Evolutionary conservation across 2,113 vertebrate species (phyloP).

Genomic region (Crotalus viridis): DNA sequence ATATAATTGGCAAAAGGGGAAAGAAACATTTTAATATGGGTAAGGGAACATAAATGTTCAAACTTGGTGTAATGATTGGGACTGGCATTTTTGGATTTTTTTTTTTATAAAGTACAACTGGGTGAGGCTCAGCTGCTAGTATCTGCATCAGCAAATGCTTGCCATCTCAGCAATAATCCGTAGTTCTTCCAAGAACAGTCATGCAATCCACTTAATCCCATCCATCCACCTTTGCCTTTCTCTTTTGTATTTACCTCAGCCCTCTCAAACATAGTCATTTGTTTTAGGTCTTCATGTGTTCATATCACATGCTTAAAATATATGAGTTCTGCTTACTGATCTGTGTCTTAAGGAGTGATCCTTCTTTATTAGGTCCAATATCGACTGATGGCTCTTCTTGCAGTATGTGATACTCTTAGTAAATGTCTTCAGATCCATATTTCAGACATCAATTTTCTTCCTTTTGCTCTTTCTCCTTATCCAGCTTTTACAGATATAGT

Average conservation of each 20-base stretch:
- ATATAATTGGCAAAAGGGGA: neutral
- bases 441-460: neutral
- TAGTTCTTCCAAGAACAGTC: neutral
- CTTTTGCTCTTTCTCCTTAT: neutral
- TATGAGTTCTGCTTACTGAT: neutral
- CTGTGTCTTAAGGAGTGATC: neutral
- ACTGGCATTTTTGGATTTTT: constrained; percentile 31
- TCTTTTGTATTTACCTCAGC: neutral
- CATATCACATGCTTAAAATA: neutral
- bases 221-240: neutral
- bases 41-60: constrained; percentile 14
- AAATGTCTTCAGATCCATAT: neutral
- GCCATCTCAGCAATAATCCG: neutral
- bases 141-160: neutral
- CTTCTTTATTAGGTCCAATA: neutral
- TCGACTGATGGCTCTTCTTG: neutral
- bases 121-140: neutral
- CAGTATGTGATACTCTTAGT: neutral
- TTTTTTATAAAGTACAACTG: neutral
- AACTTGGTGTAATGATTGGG: neutral
- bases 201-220: neutral
- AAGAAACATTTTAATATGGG: constrained; percentile 9
- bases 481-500: neutral
- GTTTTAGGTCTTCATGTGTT: neutral
- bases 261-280: neutral